These are phyloP conservation scores for Amphiura filiformis DNA, from an alignment of 35 echinoderm and acorn worm genomes.

Conservation along the genomic window DNA sequence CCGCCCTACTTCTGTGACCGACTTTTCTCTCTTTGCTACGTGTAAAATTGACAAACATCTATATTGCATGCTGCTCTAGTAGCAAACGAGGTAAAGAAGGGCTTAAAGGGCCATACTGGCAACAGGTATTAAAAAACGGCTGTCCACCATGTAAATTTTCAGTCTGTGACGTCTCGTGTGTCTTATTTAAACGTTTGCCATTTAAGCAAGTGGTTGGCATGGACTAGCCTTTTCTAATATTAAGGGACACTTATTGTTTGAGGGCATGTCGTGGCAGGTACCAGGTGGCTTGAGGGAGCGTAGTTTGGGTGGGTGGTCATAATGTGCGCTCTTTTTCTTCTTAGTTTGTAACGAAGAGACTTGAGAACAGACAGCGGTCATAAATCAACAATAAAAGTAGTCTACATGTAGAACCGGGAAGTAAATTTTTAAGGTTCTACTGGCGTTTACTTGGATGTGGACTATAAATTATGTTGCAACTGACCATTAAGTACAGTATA, in stretches of 20 bases:
- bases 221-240: background rate
- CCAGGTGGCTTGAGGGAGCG: background rate
- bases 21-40: conserved; percentile 9
- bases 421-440: too few relatives aligned
- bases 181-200: background rate
- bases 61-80: background rate
- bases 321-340: too few relatives aligned
- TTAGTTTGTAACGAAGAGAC: too few relatives aligned
- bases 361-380: too few relatives aligned
- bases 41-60: conserved; percentile 15
- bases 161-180: background rate
- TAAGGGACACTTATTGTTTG: background rate
- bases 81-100: background rate
- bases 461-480: too few relatives aligned
- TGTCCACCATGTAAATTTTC: background rate
- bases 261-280: background rate
- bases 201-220: background rate
- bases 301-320: too few relatives aligned
- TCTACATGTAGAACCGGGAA: too few relatives aligned
- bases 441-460: too few relatives aligned
- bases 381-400: too few relatives aligned
- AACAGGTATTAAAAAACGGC: background rate
- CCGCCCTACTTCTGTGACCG: conserved; percentile 9
- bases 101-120: background rate
- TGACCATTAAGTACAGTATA: too few relatives aligned